Evolutionary conservation across 2,797 vertebrate genomes (phyloP).

Genomic region (Pelodytes ibericus): DNA sequence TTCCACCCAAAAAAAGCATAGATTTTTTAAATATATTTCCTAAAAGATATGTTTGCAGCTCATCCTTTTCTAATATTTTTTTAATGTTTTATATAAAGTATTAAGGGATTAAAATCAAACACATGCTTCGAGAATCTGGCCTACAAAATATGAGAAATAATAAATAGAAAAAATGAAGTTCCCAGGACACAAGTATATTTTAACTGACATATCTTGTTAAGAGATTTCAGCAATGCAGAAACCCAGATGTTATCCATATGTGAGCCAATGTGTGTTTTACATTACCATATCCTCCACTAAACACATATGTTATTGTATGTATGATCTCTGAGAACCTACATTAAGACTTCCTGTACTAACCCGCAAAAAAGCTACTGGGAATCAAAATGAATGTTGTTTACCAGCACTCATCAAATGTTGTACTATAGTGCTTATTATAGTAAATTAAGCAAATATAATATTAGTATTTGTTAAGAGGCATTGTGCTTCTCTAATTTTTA

Average conservation of each 20-base stretch:
- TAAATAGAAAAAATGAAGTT: constrained; percentile 12
- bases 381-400: neutral
- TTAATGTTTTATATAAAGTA: no score
- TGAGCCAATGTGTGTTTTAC: constrained; percentile 9
- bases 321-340: constrained; percentile 17
- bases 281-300: constrained; percentile 1
- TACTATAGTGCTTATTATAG: neutral
- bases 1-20: no score
- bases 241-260: constrained; percentile 37
- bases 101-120: neutral
- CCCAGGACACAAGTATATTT: constrained; percentile 19
- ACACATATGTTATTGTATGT: constrained; percentile 3
- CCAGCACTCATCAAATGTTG: neutral
- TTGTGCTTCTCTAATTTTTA: neutral
- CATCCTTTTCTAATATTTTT: no score
- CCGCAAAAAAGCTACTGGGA: neutral
- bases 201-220: constrained; percentile 16
- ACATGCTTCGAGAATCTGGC: neutral
- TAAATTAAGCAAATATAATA: neutral
- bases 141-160: constrained; percentile 13
- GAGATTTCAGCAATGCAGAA: constrained; percentile 1
- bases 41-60: no score
- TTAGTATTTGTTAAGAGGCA: neutral
- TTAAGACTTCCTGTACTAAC: neutral
- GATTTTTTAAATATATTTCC: no score